Evolutionary conservation across 2,888 invertebrate species (phyloP).

Genomic region (Euclidia mi): DNA sequence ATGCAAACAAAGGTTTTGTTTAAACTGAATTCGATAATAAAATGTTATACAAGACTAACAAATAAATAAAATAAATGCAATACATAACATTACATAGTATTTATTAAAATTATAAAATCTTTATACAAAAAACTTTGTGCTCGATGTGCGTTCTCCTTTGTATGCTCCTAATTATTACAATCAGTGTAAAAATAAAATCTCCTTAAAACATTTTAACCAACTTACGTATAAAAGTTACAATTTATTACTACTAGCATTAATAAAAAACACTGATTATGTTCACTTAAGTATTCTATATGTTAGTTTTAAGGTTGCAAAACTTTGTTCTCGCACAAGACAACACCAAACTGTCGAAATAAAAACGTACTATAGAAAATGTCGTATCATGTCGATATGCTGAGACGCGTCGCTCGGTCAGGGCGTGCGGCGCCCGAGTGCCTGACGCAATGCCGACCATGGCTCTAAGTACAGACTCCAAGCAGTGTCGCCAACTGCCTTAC

Average conservation of each 20-base stretch:
- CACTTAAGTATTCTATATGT: slow-evolving; percentile 41
- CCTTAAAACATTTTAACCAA: slow-evolving; percentile 72
- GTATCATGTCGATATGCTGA: slow-evolving; percentile 79
- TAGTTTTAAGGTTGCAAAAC: slow-evolving; percentile 60
- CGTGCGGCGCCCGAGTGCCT: slow-evolving; percentile 45
- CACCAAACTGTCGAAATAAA: slow-evolving; percentile 80
- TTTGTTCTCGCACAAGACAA: slow-evolving; percentile 75
- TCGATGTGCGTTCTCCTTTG: slow-evolving; percentile 68
- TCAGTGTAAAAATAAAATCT: slow-evolving; percentile 83
- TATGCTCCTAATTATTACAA: slow-evolving; percentile 69
- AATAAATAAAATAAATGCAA: slow-evolving; percentile 9
- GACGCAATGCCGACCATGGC: slow-evolving; percentile 63
- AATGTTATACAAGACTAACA: not conserved
- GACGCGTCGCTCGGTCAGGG: slow-evolving; percentile 56
- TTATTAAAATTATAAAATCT: slow-evolving; percentile 32
- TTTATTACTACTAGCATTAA: slow-evolving; percentile 59
- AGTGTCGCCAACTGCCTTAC: slow-evolving; percentile 72
- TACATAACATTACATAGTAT: not conserved
- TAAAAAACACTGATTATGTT: slow-evolving; percentile 61
- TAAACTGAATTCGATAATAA: not conserved
- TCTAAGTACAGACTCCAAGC: slow-evolving; percentile 60
- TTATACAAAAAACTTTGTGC: slow-evolving; percentile 65
- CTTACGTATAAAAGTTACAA: slow-evolving; percentile 82
- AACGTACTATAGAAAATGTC: slow-evolving; percentile 71
- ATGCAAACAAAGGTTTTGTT: slow-evolving; percentile 3